Evolutionary conservation across 1,140 invertebrate genomes (phyloP).

Genomic region (Musca vetustissima): DNA sequence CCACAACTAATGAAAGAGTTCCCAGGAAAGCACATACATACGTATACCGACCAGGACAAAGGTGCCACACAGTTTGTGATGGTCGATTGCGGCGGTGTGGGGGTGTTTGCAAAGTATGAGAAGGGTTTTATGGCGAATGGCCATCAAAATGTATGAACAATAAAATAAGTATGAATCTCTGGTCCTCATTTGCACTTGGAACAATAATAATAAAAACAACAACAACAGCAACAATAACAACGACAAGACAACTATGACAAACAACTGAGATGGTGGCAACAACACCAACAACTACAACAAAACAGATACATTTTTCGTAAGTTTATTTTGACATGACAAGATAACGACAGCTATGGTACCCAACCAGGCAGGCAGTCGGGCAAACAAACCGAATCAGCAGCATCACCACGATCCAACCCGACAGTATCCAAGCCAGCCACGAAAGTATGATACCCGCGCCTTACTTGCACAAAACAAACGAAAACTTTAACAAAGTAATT

Average conservation of each 20-base stretch:
- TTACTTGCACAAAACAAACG: conserved; percentile 7
- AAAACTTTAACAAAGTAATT: conserved; percentile 13
- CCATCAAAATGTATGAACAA: neutral
- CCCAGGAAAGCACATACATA: neutral
- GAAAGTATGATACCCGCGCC: neutral
- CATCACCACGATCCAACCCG: neutral
- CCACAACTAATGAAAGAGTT: conserved; percentile 35
- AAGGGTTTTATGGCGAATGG: neutral
- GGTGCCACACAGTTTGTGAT: too few species aligned
- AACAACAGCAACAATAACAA: conserved; percentile 26
- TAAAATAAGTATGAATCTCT: conserved; percentile 14
- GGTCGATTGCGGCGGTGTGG: too few species aligned
- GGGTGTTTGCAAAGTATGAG: too few species aligned
- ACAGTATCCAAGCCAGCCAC: neutral
- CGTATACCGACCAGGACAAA: too few species aligned
- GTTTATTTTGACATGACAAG: conserved; percentile 54
- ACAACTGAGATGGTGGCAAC: conserved; percentile 10
- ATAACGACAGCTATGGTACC: conserved; percentile 43
- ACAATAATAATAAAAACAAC: conserved; percentile 23
- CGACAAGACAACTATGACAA: conserved; percentile 19
- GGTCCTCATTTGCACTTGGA: conserved; percentile 24
- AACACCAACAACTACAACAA: too few species aligned
- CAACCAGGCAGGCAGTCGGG: neutral
- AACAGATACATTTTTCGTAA: conserved; percentile 14
- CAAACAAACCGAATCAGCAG: neutral